phyloP scores from a whole-genome alignment of 2,888 invertebrate genomes.

The Pinctada fucata region DNA sequence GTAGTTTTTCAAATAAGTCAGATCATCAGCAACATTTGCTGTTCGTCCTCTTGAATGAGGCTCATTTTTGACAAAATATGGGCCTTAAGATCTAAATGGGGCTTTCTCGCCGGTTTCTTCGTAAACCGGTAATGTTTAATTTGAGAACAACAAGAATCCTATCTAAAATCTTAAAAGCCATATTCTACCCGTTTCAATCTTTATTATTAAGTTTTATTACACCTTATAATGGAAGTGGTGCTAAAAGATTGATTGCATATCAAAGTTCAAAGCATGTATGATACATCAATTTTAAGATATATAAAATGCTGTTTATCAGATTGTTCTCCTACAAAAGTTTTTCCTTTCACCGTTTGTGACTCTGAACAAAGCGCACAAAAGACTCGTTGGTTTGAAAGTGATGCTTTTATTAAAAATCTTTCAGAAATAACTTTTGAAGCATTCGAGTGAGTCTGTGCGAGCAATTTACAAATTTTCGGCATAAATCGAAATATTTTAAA shows the following conservation, averaged over 20 bases:
- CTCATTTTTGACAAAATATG: too few species aligned
- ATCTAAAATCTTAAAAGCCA: conserved; percentile 2
- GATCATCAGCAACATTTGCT: too few species aligned
- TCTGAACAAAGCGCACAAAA: conserved; percentile 13
- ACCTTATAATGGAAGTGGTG: conserved; percentile 10
- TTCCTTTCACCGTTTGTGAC: conserved; percentile 17
- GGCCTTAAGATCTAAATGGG: too few species aligned
- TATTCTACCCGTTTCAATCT: conserved; percentile 1
- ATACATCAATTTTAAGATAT: conserved; percentile 4
- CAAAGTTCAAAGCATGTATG: conserved; percentile 11
- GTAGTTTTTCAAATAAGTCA: too few species aligned
- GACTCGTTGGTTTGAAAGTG: conserved; percentile 4
- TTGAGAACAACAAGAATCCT: not conserved
- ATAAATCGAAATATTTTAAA: not conserved
- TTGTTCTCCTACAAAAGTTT: conserved; percentile 12
- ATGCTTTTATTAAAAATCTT: conserved; percentile 24
- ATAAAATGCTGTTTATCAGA: conserved; percentile 7
- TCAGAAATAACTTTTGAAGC: conserved; percentile 21
- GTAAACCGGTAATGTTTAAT: not conserved
- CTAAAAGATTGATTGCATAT: conserved; percentile 4
- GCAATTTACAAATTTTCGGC: conserved; percentile 3
- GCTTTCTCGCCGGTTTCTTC: not conserved
- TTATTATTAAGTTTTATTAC: conserved; percentile 15
- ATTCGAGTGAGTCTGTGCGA: not conserved
- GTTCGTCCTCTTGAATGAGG: too few species aligned